phyloP scores from a whole-genome alignment of 2,113 vertebrate genomes.

The Hippocampus guttulatus region DNA sequence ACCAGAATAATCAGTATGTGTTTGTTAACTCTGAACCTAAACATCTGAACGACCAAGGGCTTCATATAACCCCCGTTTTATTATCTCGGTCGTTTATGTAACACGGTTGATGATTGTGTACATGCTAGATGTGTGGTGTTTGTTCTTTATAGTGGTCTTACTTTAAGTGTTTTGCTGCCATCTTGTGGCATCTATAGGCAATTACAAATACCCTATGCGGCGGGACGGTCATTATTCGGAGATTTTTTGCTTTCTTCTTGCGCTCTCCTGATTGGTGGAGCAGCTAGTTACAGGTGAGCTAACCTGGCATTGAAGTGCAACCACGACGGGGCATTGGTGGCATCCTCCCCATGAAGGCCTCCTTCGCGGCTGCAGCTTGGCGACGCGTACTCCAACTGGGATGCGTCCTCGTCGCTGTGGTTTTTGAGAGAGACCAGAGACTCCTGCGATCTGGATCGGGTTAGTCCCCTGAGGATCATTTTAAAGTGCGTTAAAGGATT shows the following conservation, averaged over 20 bases:
- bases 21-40: too few relatives aligned
- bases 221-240: too few relatives aligned
- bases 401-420: constrained; percentile 11
- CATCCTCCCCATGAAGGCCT: constrained; percentile 5
- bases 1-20: too few relatives aligned
- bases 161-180: too few relatives aligned
- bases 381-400: background rate
- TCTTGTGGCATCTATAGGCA: too few relatives aligned
- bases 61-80: too few relatives aligned
- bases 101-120: too few relatives aligned
- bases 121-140: too few relatives aligned
- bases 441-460: constrained; percentile 52
- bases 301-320: constrained; percentile 14
- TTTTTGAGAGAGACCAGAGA: constrained; percentile 42
- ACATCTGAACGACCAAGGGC: too few relatives aligned
- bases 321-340: constrained; percentile 23
- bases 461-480: constrained; percentile 46
- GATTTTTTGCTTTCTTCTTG: background rate
- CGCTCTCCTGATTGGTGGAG: background rate
- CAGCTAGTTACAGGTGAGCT: background rate
- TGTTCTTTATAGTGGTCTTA: too few relatives aligned
- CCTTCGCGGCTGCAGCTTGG: constrained; percentile 15
- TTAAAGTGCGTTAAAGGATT: constrained; percentile 53
- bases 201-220: too few relatives aligned
- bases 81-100: too few relatives aligned